Evolutionary conservation across 2,888 invertebrate species (phyloP), one percentile per base, ranked within the genome.

Genomic region (Spodoptera littoralis): DNA sequence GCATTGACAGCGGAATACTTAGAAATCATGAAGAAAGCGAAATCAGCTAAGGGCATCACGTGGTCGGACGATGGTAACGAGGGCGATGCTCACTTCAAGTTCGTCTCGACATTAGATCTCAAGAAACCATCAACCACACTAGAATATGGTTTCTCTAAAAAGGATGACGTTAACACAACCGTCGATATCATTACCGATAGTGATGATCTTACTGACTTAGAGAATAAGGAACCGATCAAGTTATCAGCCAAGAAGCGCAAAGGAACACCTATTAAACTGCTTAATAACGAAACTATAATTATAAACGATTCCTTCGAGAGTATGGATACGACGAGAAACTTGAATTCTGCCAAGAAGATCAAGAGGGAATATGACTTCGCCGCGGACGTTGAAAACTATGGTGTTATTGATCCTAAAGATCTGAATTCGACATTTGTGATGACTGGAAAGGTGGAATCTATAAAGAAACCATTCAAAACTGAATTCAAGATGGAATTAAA

Each of bases 31-130:
- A 95, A 95, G 70, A 94, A 95, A 65, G 92, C 95, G 0, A 96
- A 96, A 78, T 95, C 96, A 0, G 93, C 95, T 1, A 95, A 95
- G 80, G 92, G 92, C 36, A 96, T 97, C 12, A 95, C 95, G 11
- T 97, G 96, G 96, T 94, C 95, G 0, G 96, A 96, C 72, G 87
- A 88, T 45, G 90, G 92, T 11, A 54, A 65, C 0, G 89, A 90
- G 43, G 79, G 60, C 2, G 90, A 91, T 45, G 66, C 87, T 0
- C 84, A 89, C 24, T 90, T 92, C 76, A 89, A 89, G 74, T 92
- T 88, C 65, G 84, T 94, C 24, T 85, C 88, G 0, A 89, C 86
- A 11, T 62, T 95, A 27, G 90, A 92, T 41, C 55, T 91, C 5
- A 82, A 89, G 1, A 88, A 89, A 61, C 92, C 92, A 0, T 84